These are phyloP conservation scores for Cataglyphis livida DNA, from an alignment of 2,888 invertebrate species.

Conservation along the genomic window DNA sequence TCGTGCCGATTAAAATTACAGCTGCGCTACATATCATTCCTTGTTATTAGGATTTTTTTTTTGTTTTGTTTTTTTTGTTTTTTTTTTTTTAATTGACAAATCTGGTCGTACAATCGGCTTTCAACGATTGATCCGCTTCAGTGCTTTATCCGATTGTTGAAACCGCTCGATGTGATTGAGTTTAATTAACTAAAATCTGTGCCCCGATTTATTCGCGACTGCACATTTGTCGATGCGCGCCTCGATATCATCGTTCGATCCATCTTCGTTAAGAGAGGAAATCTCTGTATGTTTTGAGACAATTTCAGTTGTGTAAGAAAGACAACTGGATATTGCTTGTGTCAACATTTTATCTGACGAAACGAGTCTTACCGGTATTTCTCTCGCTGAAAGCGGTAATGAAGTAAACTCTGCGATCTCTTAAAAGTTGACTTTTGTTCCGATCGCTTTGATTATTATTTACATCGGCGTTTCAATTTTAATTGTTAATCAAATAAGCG, in stretches of 20 bases:
- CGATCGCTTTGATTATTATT: background rate
- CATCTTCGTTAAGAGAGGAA: constrained; percentile 8
- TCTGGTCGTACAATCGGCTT: constrained; percentile 15
- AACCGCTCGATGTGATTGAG: constrained; percentile 14
- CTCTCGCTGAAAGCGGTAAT: background rate
- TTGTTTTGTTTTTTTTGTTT: background rate
- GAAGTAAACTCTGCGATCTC: constrained; percentile 1
- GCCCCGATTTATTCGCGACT: constrained; percentile 6
- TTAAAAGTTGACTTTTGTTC: background rate
- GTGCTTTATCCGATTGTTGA: constrained; percentile 40
- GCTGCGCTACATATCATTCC: background rate
- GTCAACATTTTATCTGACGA: background rate
- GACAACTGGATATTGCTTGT: background rate
- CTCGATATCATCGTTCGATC: background rate
- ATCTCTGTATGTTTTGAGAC: background rate
- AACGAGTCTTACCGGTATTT: background rate
- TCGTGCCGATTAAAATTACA: constrained; percentile 22
- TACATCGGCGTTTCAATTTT: background rate
- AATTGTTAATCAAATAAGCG: background rate
- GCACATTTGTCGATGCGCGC: background rate
- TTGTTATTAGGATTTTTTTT: constrained; percentile 17
- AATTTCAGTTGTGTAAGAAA: background rate
- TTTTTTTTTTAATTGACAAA: constrained; percentile 14
- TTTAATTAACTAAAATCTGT: constrained; percentile 37
- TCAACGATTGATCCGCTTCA: background rate